These are phyloP conservation scores for Patiria miniata DNA, from an alignment of 35 echinoderm and acorn worm species.

Conservation along the genomic window DNA sequence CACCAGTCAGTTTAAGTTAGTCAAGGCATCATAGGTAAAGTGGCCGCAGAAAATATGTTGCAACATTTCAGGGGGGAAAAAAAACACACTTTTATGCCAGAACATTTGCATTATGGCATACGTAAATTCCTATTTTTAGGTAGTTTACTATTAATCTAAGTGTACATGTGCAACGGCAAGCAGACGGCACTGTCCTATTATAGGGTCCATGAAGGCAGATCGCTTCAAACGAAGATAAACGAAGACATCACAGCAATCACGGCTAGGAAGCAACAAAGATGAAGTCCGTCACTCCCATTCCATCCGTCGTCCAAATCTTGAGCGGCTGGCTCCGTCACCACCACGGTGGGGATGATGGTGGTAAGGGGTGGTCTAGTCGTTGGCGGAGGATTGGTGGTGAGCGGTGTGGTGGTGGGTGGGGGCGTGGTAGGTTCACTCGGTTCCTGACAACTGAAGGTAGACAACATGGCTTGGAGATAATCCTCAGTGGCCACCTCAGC, in stretches of 20 bases:
- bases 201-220: too few relatives aligned
- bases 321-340: not conserved
- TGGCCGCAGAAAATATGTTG: too few relatives aligned
- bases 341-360: not conserved
- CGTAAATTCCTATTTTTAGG: too few relatives aligned
- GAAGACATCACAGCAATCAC: not conserved
- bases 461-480: not conserved
- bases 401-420: constrained; percentile 5
- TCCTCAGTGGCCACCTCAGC: not conserved
- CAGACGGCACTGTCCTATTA: too few relatives aligned
- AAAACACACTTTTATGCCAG: too few relatives aligned
- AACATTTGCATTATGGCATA: too few relatives aligned
- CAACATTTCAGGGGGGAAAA: too few relatives aligned
- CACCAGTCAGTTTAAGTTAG: too few relatives aligned
- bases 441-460: not conserved
- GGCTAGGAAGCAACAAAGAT: not conserved
- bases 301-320: not conserved
- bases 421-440: constrained; percentile 7
- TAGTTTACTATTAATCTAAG: too few relatives aligned
- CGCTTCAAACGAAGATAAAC: not conserved
- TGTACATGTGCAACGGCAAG: too few relatives aligned
- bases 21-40: too few relatives aligned
- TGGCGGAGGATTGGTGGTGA: not conserved
- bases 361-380: not conserved
- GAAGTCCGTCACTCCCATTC: not conserved